A percentile compares a stretch with the other conserved stretches of the same genome.
These are phyloP conservation scores for Eucidaris tribuloides DNA, from an alignment of 35 echinoderm and acorn worm genomes.

Conservation along the genomic window DNA sequence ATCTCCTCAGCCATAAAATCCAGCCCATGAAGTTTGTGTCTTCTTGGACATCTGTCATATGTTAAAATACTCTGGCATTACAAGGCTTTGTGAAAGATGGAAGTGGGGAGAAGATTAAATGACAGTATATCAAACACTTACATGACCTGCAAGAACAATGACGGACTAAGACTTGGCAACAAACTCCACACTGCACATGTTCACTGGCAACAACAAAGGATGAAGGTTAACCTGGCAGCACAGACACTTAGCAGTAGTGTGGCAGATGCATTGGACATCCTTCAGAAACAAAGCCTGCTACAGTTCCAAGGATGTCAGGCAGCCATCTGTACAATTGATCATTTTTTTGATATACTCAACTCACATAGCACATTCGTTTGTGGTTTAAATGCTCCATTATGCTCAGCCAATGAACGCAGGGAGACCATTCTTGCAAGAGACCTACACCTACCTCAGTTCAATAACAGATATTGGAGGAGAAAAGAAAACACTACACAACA, in stretches of 20 bases:
- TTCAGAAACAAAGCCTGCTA: neutral
- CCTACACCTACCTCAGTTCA: no score
- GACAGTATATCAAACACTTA: slow-evolving; percentile 1
- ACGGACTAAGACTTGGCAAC: slow-evolving; percentile 14
- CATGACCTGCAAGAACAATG: slow-evolving; percentile 31
- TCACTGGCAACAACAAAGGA: slow-evolving; percentile 37
- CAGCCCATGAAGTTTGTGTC: neutral
- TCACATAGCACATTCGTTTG: no score
- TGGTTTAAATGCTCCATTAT: no score
- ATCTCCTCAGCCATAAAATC: slow-evolving; percentile 44
- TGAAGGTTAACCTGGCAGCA: slow-evolving; percentile 49
- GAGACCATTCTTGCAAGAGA: no score
- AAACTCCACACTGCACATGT: slow-evolving; percentile 28
- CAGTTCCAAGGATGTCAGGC: slow-evolving; percentile 44
- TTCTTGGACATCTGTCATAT: slow-evolving; percentile 49
- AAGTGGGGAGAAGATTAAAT: neutral
- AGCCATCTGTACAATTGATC: no score
- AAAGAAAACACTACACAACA: no score
- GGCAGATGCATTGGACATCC: slow-evolving; percentile 36
- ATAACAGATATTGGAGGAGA: no score
- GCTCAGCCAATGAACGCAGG: no score
- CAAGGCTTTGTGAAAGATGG: neutral
- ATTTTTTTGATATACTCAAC: no score
- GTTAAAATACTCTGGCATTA: slow-evolving; percentile 15
- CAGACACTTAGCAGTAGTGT: slow-evolving; percentile 48